Evolutionary conservation across 53 echinoderm and acorn worm genomes (phyloP).

Genomic region (Mesocentrotus franciscanus): DNA sequence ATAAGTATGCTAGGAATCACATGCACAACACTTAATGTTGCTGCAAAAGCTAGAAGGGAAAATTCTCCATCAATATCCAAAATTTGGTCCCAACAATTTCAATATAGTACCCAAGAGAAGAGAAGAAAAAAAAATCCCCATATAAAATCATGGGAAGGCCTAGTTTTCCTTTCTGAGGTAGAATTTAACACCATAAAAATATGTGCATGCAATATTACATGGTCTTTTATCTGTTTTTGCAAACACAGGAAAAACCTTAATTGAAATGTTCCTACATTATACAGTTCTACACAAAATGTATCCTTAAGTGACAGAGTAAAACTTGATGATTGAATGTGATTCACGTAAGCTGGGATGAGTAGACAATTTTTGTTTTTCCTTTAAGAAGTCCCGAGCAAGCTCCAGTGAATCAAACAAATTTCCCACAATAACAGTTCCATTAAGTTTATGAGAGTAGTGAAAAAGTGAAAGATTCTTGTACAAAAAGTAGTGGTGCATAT

Average conservation of each 20-base stretch:
- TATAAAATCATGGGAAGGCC: not conserved
- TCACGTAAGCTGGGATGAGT: too few species aligned
- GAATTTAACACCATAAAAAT: not conserved
- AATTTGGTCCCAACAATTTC: not conserved
- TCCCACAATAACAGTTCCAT: too few species aligned
- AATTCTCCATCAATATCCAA: not conserved
- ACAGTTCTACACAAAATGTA: too few species aligned
- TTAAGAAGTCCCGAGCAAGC: too few species aligned
- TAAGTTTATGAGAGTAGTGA: too few species aligned
- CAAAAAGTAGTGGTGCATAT: too few species aligned
- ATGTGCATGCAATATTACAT: not conserved
- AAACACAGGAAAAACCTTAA: not conserved
- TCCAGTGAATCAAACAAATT: too few species aligned
- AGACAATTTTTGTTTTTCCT: too few species aligned
- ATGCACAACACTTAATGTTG: not conserved
- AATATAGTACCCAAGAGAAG: not conserved
- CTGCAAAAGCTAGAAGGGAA: not conserved
- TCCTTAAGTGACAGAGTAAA: too few species aligned
- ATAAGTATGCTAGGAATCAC: not conserved
- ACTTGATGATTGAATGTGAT: too few species aligned
- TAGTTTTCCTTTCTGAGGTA: slow-evolving; percentile 21
- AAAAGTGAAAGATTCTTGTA: too few species aligned
- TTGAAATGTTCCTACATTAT: too few species aligned
- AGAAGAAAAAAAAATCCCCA: not conserved
- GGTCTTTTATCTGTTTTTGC: not conserved